Base-by-base conservation (phyloP, 1,140 invertebrate genomes). In the Eupristina koningsbergeri region DNA sequence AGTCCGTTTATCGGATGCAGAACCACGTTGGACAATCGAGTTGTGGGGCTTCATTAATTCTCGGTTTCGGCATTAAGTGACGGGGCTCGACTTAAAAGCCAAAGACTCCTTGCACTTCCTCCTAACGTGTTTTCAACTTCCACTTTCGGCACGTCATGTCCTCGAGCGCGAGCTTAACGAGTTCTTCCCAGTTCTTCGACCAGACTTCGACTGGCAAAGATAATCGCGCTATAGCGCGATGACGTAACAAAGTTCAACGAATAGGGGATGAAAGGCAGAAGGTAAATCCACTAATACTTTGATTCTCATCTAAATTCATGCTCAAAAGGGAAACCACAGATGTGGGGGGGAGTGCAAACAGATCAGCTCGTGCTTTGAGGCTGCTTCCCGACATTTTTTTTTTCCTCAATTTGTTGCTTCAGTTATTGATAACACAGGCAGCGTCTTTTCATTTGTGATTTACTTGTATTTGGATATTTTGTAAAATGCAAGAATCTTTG, bases 141-240 rank as follows among this genome's bases (percentile, higher is more conserved):
- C 67, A 8, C 41, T 71, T 71, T 41, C 39, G 17, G 22, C 5
- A 1, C 39, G 67, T 71, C 39, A 26, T 71, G 39, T 41, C 19
- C 67, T 71, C 19, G 26, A 71, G 67, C 17, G 17, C 0, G 22
- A 61, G 31, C 50, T 77, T 77, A 58, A 77, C 53, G 75, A 77
- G 50, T 34, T 61, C 17, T 9, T 34, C 31, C 9, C 53, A 58
- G 50, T 31, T 71, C 36, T 9, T 41, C 22, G 26, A 71, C 36
- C 3, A n/a, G n/a, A 41, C 36, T 2, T 58, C 53, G 22, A 26
- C 22, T 26, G 3, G 13, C 53, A 58, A 39, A 76, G 45, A 75
- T 75, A 50, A 75, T 75, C 73, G 11, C 17, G 34, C 9, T 22
- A 7, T n/a, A 15, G 17, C 45, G 69, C 36, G 45, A 58, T 47